Evolutionary conservation across 2,888 invertebrate genomes (phyloP).

Genomic region (Syrphus vitripennis): DNA sequence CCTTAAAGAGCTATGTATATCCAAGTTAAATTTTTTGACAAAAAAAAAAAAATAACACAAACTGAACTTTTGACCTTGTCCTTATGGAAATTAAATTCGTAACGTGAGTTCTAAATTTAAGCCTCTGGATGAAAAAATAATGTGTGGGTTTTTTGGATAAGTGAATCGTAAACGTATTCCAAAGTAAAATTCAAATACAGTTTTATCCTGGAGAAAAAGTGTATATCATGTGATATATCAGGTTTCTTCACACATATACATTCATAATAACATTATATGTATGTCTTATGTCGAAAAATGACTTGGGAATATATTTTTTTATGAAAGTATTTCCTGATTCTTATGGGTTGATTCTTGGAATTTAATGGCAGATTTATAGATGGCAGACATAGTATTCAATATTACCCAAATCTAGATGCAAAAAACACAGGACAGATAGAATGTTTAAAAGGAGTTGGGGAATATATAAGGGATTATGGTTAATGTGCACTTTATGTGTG

Average conservation of each 20-base stretch:
- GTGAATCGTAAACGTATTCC: neutral
- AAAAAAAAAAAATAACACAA: neutral
- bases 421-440: neutral
- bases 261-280: too few species aligned
- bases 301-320: slow-evolving; percentile 1
- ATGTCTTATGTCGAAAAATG: neutral
- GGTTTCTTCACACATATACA: neutral
- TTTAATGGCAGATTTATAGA: slow-evolving; percentile 39
- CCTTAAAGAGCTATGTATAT: too few species aligned
- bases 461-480: neutral
- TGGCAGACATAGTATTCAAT: slow-evolving; percentile 44
- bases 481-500: slow-evolving; percentile 40
- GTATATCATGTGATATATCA: neutral
- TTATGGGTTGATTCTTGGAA: slow-evolving; percentile 41
- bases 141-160: neutral
- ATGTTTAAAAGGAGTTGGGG: neutral
- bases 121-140: neutral
- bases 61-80: slow-evolving; percentile 51
- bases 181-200: neutral
- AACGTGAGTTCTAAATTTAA: slow-evolving; percentile 30
- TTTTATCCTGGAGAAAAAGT: neutral
- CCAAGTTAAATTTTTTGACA: neutral
- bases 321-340: slow-evolving; percentile 19
- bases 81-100: slow-evolving; percentile 14
- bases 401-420: neutral